Conservation (phyloP, 2,797 vertebrate species). For the Anabas testudineus region DNA sequence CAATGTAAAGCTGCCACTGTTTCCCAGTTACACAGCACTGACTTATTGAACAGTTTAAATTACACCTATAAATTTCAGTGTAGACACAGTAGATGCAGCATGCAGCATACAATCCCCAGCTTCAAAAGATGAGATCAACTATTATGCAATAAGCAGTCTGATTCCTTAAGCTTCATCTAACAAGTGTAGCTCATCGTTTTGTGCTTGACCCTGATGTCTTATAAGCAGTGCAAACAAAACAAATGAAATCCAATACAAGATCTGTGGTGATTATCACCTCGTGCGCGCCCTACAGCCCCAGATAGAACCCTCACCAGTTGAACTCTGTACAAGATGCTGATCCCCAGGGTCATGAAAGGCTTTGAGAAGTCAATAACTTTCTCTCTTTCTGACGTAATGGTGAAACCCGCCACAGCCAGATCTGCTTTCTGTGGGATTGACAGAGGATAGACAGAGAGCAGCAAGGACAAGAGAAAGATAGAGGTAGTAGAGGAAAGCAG, state of each 20-base stretch:
- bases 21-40: slow-evolving; percentile 53
- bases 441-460: slow-evolving; percentile 48
- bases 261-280: slow-evolving; percentile 35
- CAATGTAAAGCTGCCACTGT: slow-evolving; percentile 75
- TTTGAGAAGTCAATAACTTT: slow-evolving; percentile 95
- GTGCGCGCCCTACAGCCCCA: slow-evolving; percentile 24
- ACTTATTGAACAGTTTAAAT: slow-evolving; percentile 63
- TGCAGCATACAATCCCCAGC: slow-evolving; percentile 30
- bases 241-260: slow-evolving; percentile 51
- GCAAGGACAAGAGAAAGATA: slow-evolving; percentile 34
- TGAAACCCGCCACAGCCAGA: slow-evolving; percentile 94
- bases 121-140: slow-evolving; percentile 41
- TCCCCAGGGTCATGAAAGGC: slow-evolving; percentile 96
- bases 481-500: slow-evolving; percentile 41
- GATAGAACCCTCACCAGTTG: slow-evolving; percentile 88
- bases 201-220: slow-evolving; percentile 31
- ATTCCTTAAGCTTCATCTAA: slow-evolving; percentile 33
- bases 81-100: slow-evolving; percentile 46
- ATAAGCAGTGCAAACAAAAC: slow-evolving; percentile 45
- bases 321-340: slow-evolving; percentile 95
- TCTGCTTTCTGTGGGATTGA: slow-evolving; percentile 90
- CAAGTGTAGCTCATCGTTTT: slow-evolving; percentile 25
- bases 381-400: slow-evolving; percentile 94
- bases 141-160: slow-evolving; percentile 28
- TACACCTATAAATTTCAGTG: slow-evolving; percentile 57